Percentiles rank a stretch among this genome's conserved stretches.
phyloP scores from a whole-genome alignment of 2,888 invertebrate species.

The Gymnoscelis rufifasciata region DNA sequence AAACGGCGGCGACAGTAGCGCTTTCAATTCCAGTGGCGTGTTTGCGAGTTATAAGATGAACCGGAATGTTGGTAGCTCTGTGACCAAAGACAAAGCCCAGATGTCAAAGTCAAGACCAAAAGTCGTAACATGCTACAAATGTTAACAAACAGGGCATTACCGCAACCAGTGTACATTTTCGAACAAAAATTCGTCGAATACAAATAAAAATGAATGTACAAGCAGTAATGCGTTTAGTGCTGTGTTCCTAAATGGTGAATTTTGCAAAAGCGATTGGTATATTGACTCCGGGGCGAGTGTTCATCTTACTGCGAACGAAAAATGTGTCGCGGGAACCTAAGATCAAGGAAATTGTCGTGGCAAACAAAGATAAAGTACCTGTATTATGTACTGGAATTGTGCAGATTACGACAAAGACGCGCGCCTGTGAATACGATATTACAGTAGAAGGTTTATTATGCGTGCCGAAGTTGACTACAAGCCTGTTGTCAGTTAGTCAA shows the following conservation, averaged over 20 bases:
- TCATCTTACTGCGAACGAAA: constrained; percentile 9
- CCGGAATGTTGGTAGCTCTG: not conserved
- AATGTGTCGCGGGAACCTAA: no score
- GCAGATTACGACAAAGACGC: constrained; percentile 15
- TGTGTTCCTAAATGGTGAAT: constrained; percentile 20
- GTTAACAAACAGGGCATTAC: constrained; percentile 3
- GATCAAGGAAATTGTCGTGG: constrained; percentile 24
- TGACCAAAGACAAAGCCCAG: not conserved
- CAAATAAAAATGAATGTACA: not conserved
- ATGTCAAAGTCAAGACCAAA: no score
- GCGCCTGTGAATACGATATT: not conserved
- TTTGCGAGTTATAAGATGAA: no score
- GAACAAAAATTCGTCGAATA: no score
- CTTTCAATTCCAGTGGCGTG: no score
- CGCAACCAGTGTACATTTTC: not conserved
- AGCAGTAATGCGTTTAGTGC: constrained; percentile 23
- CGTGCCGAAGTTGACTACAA: constrained; percentile 27
- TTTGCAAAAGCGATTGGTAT: constrained; percentile 25
- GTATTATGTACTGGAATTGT: constrained; percentile 25
- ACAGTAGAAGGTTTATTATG: constrained; percentile 23
- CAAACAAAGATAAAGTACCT: constrained; percentile 18
- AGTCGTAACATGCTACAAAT: not conserved
- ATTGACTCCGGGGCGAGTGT: constrained; percentile 20
- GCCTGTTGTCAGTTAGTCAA: constrained; percentile 27
- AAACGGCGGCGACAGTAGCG: constrained; percentile 3